These are phyloP conservation scores for pig (Sus scrofa) DNA, from an alignment of 2,113 vertebrate genomes.

Conservation along the genomic window DNA sequence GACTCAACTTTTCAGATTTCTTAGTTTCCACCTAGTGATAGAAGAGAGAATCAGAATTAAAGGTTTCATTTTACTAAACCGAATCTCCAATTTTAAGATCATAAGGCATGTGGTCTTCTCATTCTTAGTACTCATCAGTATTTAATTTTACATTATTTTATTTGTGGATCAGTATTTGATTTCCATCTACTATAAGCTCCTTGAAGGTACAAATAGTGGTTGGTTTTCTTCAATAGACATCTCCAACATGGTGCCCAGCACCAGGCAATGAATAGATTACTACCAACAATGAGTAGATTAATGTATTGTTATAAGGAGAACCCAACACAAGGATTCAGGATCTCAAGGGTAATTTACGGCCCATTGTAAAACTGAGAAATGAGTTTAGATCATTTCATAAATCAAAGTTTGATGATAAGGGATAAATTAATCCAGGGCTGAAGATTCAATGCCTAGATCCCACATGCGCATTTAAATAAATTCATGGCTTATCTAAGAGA, in stretches of 20 bases:
- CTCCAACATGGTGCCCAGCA: no score
- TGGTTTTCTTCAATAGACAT: background rate
- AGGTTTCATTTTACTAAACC: background rate
- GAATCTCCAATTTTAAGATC: background rate
- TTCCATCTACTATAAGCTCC: background rate
- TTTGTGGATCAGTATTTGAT: background rate
- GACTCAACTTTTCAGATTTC: background rate
- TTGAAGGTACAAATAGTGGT: background rate
- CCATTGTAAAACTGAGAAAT: background rate
- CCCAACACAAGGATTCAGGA: background rate
- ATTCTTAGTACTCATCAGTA: background rate
- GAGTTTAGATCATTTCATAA: background rate
- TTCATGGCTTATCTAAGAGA: background rate
- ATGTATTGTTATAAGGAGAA: background rate
- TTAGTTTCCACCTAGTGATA: background rate
- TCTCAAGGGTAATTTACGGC: background rate
- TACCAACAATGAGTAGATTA: background rate
- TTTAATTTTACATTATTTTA: background rate
- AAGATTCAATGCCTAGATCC: background rate
- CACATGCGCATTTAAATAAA: background rate
- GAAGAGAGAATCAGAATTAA: background rate
- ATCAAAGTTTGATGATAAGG: background rate
- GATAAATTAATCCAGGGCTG: background rate
- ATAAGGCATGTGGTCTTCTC: background rate
- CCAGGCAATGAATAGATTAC: background rate